These are phyloP conservation scores for Urosaurus nigricauda DNA, from an alignment of 2,797 vertebrate genomes.

Conservation along the genomic window DNA sequence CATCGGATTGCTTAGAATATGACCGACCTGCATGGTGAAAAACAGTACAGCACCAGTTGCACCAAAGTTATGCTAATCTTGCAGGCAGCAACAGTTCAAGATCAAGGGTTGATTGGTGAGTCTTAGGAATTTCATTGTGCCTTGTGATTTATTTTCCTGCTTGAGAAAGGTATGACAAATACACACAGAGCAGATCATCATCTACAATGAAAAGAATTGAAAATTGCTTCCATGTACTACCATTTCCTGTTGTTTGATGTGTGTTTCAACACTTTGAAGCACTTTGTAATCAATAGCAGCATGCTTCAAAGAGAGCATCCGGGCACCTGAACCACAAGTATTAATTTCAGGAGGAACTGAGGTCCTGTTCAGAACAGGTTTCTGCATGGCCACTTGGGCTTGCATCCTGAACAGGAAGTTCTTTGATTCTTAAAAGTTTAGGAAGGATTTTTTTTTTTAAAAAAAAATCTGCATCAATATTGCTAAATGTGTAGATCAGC, in stretches of 20 bases:
- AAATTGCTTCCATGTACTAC: neutral
- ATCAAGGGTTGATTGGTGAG: neutral
- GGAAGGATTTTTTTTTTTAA: neutral
- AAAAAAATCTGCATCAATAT: neutral
- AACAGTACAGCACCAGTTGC: neutral
- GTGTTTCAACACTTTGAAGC: constrained; percentile 11
- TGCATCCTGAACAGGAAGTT: constrained; percentile 7
- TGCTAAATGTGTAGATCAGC: neutral
- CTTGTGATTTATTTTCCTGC: neutral
- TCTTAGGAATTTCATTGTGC: neutral
- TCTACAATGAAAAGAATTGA: neutral
- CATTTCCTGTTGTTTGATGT: neutral
- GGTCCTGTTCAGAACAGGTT: neutral
- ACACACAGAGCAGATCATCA: neutral
- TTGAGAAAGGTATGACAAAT: neutral
- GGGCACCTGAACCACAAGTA: neutral
- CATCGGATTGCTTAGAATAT: neutral
- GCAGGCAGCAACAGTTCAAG: neutral
- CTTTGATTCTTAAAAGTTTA: constrained; percentile 15
- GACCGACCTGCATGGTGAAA: neutral
- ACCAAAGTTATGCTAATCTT: neutral
- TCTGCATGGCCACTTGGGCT: neutral
- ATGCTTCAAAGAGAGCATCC: constrained; percentile 1
- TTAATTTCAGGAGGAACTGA: constrained; percentile 9
- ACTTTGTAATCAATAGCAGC: neutral